Evolutionary conservation across 2,113 vertebrate species (phyloP), one percentile per base, ranked within the genome.

Genomic region (Stegostoma tigrinum): DNA sequence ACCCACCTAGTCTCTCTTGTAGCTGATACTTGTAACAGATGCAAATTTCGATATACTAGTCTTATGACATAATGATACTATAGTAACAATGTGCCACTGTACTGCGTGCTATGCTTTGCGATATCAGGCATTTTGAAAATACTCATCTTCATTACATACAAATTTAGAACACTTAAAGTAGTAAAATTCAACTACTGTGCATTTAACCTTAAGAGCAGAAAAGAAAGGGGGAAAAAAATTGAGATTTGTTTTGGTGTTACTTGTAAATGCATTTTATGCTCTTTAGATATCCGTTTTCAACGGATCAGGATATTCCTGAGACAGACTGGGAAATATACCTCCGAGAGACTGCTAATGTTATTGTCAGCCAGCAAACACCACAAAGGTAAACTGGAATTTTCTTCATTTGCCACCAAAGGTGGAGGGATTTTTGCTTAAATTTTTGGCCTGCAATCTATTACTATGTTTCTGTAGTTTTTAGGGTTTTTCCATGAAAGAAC

Each of bases 311-410:
- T 0, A 97, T 99, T 89, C 98, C 99, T 7, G 98, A 98, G 96
- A 98, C 99, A 5, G 99, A 99, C 96, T 99, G 99, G 99, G 99
- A 99, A 96, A 97, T 99, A n/a, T 99, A 99, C 96, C 97, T 99
- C 96, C 97, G 98, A 96, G 99, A 99, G 97, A 99, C 99, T 0
- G 99, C 99, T 45, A 99, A 99, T 96, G 98, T 98, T 96, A 98
- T 99, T 68, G 98, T 99, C 83, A 98, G 98, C 97, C 98, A 99
- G 97, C 99, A 99, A 96, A 98, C 97, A 24, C 99, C 99, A 6
- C 99, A 99, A 96, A 99, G 98, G 99, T 99, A 97, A 86, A 75
- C 27, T 72, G 42, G 42, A 95, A 70, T 68, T 75, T 68, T 48
- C 34, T 90, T n/a, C 42, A n/a, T 78, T 68, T 70, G 19, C 42